Conservation (phyloP, 2,888 invertebrate genomes). For the Choreutis nemorana region DNA sequence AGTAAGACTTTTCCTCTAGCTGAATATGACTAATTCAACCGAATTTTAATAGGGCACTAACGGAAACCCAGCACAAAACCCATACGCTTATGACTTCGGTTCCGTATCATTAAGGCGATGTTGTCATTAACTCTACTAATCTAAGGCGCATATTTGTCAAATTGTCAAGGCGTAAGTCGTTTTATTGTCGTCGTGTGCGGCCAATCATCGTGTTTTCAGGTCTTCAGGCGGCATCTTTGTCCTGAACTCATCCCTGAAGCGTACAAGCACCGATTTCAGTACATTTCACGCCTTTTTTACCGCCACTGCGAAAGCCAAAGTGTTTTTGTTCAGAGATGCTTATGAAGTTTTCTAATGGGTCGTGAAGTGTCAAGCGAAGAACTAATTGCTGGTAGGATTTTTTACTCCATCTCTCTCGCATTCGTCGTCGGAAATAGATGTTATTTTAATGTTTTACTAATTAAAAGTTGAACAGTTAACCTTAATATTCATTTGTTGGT, state of each 20-base stretch:
- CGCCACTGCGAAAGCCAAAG: too few relatives aligned
- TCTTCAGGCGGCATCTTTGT: constrained; percentile 53
- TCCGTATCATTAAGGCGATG: constrained; percentile 2
- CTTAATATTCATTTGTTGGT: neutral
- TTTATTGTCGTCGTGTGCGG: constrained; percentile 61
- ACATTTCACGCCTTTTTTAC: constrained; percentile 57
- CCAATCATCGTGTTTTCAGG: constrained; percentile 47
- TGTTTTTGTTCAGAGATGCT: constrained; percentile 21
- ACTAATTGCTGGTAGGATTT: too few relatives aligned
- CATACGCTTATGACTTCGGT: constrained; percentile 8
- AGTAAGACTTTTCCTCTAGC: too few relatives aligned
- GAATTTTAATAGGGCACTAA: constrained; percentile 7
- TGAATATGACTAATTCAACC: too few relatives aligned
- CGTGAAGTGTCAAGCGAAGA: constrained; percentile 47
- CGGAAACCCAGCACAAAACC: constrained; percentile 7
- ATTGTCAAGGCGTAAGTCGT: too few relatives aligned
- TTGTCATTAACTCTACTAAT: neutral
- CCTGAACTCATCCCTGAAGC: constrained; percentile 53
- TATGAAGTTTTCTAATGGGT: constrained; percentile 40
- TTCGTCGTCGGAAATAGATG: too few relatives aligned
- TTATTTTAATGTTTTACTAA: too few relatives aligned
- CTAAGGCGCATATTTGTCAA: neutral
- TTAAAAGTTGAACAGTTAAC: too few relatives aligned
- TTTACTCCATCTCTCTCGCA: too few relatives aligned
- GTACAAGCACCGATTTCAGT: constrained; percentile 46